phyloP scores from a whole-genome alignment of 2,113 vertebrate species.

The Crotalus tigris region DNA sequence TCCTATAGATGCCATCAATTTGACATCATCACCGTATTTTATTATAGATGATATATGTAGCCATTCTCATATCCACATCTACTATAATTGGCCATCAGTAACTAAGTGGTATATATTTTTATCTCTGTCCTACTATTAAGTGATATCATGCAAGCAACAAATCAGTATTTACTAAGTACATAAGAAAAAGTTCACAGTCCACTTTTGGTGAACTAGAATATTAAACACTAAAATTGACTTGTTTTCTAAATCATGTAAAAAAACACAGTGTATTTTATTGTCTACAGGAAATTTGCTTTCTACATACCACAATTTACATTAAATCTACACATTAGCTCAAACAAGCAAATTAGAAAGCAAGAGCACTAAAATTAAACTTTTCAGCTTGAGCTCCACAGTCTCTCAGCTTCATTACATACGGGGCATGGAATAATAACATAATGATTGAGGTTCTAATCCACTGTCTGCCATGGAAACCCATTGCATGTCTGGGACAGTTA shows the following conservation, averaged over 20 bases:
- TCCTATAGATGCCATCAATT: neutral
- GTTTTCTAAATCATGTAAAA: neutral
- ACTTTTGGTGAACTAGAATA: neutral
- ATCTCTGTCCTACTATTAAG: neutral
- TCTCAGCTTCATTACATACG: conserved; percentile 22
- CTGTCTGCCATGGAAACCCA: neutral
- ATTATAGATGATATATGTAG: neutral
- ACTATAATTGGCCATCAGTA: neutral
- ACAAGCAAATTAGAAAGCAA: neutral
- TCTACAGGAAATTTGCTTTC: neutral
- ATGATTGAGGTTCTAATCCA: neutral
- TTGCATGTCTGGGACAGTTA: neutral
- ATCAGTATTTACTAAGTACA: neutral
- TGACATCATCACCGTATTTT: neutral
- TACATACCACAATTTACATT: neutral
- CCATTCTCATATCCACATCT: neutral
- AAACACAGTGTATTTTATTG: neutral
- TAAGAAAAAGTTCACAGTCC: neutral
- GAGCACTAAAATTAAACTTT: neutral
- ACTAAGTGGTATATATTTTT: neutral
- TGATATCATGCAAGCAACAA: neutral
- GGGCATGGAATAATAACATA: neutral
- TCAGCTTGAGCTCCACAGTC: neutral
- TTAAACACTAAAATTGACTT: neutral
- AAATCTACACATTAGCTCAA: conserved; percentile 11